Conservation (phyloP, 2,113 vertebrate genomes). For the Crotalus helleri region DNA sequence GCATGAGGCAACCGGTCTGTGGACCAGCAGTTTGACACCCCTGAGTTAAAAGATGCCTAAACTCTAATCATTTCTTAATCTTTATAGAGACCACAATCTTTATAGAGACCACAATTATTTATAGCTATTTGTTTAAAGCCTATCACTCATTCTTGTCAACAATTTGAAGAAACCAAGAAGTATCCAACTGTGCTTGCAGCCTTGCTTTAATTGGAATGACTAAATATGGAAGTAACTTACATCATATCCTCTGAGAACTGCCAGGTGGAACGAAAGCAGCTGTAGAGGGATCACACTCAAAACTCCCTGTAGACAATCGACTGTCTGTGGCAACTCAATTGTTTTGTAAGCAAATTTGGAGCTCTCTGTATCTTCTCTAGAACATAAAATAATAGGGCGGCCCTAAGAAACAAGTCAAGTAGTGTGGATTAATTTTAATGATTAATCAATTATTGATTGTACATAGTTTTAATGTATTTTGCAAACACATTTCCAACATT, state of each 20-base stretch:
- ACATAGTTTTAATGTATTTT: not conserved
- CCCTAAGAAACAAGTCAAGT: constrained; percentile 70
- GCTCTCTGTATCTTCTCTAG: constrained; percentile 84
- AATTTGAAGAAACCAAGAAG: constrained; percentile 27
- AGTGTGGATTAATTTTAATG: not conserved
- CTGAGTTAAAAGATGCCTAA: not conserved
- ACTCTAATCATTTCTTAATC: not conserved
- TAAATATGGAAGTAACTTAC: constrained; percentile 71
- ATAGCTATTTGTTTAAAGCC: not conserved
- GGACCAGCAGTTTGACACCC: too few species aligned
- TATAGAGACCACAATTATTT: not conserved
- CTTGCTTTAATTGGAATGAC: not conserved
- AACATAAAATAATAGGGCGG: constrained; percentile 91
- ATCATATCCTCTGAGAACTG: constrained; percentile 91
- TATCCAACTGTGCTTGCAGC: constrained; percentile 15
- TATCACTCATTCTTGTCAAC: constrained; percentile 7
- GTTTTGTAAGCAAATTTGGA: constrained; percentile 85
- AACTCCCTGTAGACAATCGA: constrained; percentile 94
- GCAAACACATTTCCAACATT: not conserved
- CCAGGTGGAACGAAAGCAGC: constrained; percentile 93
- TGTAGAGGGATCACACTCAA: constrained; percentile 92
- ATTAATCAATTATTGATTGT: not conserved
- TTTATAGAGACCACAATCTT: not conserved
- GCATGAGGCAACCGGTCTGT: too few species aligned
- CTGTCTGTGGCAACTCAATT: constrained; percentile 87